Conservation (phyloP, 35 echinoderm and acorn worm species). For the Stichopus chloronotus region DNA sequence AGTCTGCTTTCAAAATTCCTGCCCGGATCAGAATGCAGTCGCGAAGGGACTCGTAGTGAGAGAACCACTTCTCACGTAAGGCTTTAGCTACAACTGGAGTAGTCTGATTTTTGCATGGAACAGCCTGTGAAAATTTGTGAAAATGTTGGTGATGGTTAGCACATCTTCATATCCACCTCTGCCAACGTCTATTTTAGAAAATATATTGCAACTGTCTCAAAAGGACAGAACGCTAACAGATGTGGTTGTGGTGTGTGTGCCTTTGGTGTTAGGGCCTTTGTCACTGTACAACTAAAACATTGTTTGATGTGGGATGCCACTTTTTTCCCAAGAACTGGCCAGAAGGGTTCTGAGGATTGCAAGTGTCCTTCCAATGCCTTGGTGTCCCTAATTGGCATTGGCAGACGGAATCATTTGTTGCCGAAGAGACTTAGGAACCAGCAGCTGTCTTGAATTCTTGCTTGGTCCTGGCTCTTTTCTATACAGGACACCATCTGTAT, state of each 20-base stretch:
- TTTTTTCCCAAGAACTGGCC: slow-evolving; percentile 47
- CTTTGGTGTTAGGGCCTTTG: slow-evolving; percentile 48
- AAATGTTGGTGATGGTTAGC: slow-evolving; percentile 54
- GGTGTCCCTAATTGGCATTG: slow-evolving; percentile 26
- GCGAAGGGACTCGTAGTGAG: background rate
- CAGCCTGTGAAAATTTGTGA: slow-evolving; percentile 47
- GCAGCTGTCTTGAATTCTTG: background rate
- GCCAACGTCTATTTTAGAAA: slow-evolving; percentile 56
- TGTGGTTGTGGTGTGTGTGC: slow-evolving; percentile 22
- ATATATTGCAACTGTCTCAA: slow-evolving; percentile 62
- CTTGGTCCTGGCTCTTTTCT: background rate
- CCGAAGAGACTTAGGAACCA: slow-evolving; percentile 1
- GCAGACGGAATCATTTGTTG: background rate
- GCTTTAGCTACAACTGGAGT: background rate
- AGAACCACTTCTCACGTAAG: background rate
- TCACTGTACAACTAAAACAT: slow-evolving; percentile 49
- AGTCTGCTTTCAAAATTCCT: background rate
- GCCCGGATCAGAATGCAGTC: slow-evolving; percentile 4
- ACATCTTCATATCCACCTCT: slow-evolving; percentile 56
- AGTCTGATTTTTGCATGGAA: slow-evolving; percentile 55
- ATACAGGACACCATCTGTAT: slow-evolving; percentile 29
- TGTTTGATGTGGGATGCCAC: slow-evolving; percentile 31
- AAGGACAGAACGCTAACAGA: slow-evolving; percentile 53
- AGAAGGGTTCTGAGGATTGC: slow-evolving; percentile 25
- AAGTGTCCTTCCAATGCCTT: slow-evolving; percentile 4